Percentiles rank a stretch among this genome's conserved stretches.
Evolutionary conservation across 2,888 invertebrate species (phyloP).

Genomic region (Pyrocoelia pectoralis): DNA sequence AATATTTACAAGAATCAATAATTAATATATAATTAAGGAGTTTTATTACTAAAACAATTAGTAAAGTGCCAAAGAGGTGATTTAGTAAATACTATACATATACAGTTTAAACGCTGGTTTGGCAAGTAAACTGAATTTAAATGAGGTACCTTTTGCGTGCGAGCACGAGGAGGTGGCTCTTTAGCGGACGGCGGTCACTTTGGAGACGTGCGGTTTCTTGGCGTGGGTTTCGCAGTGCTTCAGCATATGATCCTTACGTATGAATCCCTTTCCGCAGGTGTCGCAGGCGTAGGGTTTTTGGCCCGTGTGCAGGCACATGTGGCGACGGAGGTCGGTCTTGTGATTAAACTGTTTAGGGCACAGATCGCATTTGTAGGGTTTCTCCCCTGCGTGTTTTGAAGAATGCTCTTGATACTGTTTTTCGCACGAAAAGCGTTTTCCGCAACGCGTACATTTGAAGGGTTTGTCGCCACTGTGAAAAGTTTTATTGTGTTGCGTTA

Average conservation of each 20-base stretch:
- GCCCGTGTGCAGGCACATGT: slow-evolving; percentile 88
- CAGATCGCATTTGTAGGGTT: slow-evolving; percentile 84
- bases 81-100: slow-evolving; percentile 47
- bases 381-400: slow-evolving; percentile 81
- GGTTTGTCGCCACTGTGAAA: slow-evolving; percentile 89
- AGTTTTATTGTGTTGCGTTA: slow-evolving; percentile 90
- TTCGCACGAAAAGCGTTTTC: slow-evolving; percentile 82
- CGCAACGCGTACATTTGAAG: slow-evolving; percentile 84
- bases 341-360: slow-evolving; percentile 92
- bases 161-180: slow-evolving; percentile 32
- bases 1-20: slow-evolving; percentile 36
- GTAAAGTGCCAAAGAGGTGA: slow-evolving; percentile 50
- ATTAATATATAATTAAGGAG: slow-evolving; percentile 14
- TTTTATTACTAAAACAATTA: slow-evolving; percentile 43
- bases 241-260: slow-evolving; percentile 90
- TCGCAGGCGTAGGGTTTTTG: slow-evolving; percentile 84
- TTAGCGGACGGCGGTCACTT: slow-evolving; percentile 44
- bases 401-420: slow-evolving; percentile 76
- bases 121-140: slow-evolving; percentile 29
- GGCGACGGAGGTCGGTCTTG: slow-evolving; percentile 87
- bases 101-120: slow-evolving; percentile 40
- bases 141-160: slow-evolving; percentile 31
- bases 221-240: slow-evolving; percentile 86
- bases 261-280: slow-evolving; percentile 86
- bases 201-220: slow-evolving; percentile 62